Evolutionary conservation across 2,797 vertebrate genomes (phyloP), one percentile per base, ranked within the genome.

Genomic region (Erethizon dorsatum): DNA sequence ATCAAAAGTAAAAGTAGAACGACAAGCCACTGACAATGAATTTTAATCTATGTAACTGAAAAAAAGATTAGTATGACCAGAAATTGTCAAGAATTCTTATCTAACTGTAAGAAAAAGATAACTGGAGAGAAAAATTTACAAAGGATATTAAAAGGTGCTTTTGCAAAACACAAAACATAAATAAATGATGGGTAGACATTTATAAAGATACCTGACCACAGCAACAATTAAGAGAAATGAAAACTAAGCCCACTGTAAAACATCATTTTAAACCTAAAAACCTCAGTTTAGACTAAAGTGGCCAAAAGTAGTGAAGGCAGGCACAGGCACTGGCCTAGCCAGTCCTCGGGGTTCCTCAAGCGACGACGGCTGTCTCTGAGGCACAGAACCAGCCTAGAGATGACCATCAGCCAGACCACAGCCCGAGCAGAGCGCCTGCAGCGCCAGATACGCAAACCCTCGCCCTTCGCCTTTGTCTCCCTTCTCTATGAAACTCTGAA

Each of bases 91-190:
- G 56, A 88, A 86, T 91, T 88, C n/a, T 92, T 88, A 88, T 4
- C 59, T 93, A 92, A 26, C 31, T 71, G 5, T 78, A 94, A 89
- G 57, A 75, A 96, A 96, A 95, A 87, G 52, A 85, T 28, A 95
- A 59, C 37, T 17, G 22, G 56, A 91, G 4, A 91, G 69, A 95
- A 95, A 95, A 78, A 83, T 50, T 17, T 41, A 79, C n/a, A 57
- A n/a, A 87, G 33, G 26, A 78, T 71, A 87, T n/a, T 57, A 78
- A 90, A 78, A 91, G 31, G 24, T 9, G 59, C 22, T 97, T 97
- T 92, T 85, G 47, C 28, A 69, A 67, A 90, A 77, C 6, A 57
- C 82, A 41, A 90, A 88, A 85, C 59, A 54, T 75, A 47, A 75
- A 18, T 13, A 92, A 95, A 67, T 67, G n/a, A 67, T 79, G 24